Base-by-base conservation (phyloP, 2,113 vertebrate species). In the Actinemys pallida region DNA sequence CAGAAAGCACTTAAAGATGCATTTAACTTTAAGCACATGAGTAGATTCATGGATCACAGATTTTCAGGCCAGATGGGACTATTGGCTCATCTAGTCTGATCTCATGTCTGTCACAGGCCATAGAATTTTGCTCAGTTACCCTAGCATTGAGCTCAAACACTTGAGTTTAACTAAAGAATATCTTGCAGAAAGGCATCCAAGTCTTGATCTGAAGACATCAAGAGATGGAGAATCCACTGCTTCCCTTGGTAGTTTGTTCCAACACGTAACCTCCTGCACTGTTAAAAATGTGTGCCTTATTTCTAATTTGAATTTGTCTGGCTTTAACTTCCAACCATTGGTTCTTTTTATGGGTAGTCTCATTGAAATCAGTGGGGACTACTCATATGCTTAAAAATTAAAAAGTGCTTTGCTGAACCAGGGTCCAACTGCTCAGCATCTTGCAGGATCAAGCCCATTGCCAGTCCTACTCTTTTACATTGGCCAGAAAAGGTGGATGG, bases 321-420 rank as follows among this genome's bases (percentile, higher is more conserved):
- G 72, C 9, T 75, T 75, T 42, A 45, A 22, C 39, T 25, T 42
- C 72, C 72, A 75, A 12, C 39, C 19, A 75, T 24, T 11, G 10
- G 20, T 27, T 31, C 6, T 16, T 31, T 0, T 3, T 45, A 31
- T 2, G 22, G 50, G 16, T 0, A 0, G 8, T 52, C 27, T 25
- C 10, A 22, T 17, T 81, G 65, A 0, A 6, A 10, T 2, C 35
- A 3, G 0, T 12, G 0, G 75, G 9, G 29, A 10, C 5, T 25
- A 17, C 4, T 56, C 20, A 42, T 42, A 45, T 0, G 16, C 10
- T 53, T 8, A 12, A 54, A 25, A 47, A 42, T 31, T 42, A 42
- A 81, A 45, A 83, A 78, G 19, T 8, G 78, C 72, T 16, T 83
- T 27, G 20, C 90, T 49, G 78, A 1, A 10, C 78, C 31, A 76